phyloP scores from a whole-genome alignment of 2,888 invertebrate genomes.

The Luperina testacea region DNA sequence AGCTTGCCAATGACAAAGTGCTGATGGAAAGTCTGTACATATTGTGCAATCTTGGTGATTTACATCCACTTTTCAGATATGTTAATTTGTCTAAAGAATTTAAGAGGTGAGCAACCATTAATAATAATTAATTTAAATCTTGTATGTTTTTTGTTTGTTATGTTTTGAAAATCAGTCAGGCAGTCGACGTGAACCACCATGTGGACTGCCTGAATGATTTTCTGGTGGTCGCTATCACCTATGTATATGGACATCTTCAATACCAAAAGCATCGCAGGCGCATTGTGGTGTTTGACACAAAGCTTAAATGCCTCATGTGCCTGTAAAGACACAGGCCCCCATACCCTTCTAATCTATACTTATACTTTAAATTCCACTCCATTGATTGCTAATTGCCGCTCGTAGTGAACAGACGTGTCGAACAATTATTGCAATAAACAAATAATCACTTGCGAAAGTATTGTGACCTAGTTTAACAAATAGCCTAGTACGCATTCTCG shows the following conservation, averaged over 20 bases:
- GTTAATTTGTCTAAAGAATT: slow-evolving; percentile 81
- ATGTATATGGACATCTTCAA: not conserved
- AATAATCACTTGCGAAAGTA: too few species aligned
- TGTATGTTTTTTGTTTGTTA: not conserved
- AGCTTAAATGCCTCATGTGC: not conserved
- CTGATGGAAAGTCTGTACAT: slow-evolving; percentile 93
- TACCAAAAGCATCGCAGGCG: not conserved
- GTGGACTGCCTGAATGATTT: not conserved
- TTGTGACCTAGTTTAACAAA: too few species aligned
- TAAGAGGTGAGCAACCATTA: slow-evolving; percentile 82
- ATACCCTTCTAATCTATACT: not conserved
- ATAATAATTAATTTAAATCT: not conserved
- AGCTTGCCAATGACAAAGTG: slow-evolving; percentile 78
- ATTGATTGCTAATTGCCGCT: too few species aligned
- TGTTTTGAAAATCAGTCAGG: not conserved
- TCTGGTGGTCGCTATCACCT: not conserved
- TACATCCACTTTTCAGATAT: slow-evolving; percentile 89
- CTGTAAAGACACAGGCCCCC: not conserved
- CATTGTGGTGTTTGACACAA: not conserved
- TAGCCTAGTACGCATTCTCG: too few species aligned
- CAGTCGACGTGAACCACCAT: not conserved
- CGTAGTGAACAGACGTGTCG: too few species aligned
- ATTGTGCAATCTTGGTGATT: slow-evolving; percentile 91
- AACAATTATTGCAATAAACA: too few species aligned
- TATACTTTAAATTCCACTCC: too few species aligned